A percentile compares a stretch with the other conserved stretches of the same genome.
Conservation (phyloP, 2,797 vertebrate species). For the Phoxinus dragarum region DNA sequence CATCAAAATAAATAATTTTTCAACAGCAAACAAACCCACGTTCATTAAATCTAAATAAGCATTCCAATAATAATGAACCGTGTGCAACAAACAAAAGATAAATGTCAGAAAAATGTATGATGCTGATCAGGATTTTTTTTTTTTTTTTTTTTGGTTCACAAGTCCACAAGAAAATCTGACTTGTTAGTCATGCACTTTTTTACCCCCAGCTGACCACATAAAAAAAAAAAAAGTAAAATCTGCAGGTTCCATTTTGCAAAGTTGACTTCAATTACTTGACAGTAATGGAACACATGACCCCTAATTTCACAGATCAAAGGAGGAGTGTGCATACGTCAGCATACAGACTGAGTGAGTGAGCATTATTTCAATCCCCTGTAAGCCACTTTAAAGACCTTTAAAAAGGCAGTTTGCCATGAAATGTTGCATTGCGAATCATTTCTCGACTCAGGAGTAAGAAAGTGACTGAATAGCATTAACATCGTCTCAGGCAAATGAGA, state of each 20-base stretch:
- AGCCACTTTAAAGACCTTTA: constrained; percentile 41
- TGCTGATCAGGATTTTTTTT: not conserved
- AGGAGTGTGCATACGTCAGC: constrained; percentile 48
- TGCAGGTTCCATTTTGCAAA: constrained; percentile 49
- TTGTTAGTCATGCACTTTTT: constrained; percentile 27
- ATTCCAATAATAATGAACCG: not conserved
- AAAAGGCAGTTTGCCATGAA: constrained; percentile 28
- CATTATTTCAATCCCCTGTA: constrained; percentile 30
- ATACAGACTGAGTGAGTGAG: constrained; percentile 44
- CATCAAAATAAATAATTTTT: not conserved
- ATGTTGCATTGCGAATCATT: constrained; percentile 22
- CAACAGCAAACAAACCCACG: not conserved
- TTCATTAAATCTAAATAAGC: not conserved
- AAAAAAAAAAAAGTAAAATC: constrained; percentile 14
- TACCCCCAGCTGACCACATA: constrained; percentile 41
- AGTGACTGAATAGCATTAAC: constrained; percentile 24
- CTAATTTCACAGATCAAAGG: constrained; percentile 62
- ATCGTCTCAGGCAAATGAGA: not conserved
- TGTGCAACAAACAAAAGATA: not conserved
- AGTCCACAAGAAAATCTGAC: constrained; percentile 27
- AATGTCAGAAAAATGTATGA: not conserved
- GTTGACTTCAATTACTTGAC: constrained; percentile 51
- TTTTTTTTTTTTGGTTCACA: constrained; percentile 11
- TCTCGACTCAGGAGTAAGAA: not conserved
- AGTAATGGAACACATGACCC: constrained; percentile 35